Evolutionary conservation across 2,113 vertebrate species (phyloP), one percentile per base, ranked within the genome.

Genomic region (Saimiri boliviensis): DNA sequence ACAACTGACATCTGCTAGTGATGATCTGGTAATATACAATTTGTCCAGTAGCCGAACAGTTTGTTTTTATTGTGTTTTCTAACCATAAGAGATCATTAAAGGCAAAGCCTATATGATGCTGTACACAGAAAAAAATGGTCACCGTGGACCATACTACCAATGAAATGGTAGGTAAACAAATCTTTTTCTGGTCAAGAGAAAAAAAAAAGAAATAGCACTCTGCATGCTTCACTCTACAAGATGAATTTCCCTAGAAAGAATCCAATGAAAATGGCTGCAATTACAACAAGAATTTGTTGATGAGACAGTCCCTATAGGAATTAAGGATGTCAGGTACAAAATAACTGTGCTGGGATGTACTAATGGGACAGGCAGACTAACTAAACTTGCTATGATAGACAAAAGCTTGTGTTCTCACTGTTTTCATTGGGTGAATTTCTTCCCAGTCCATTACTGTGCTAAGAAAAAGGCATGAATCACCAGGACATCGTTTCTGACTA

Each of bases 241-340:
- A 99, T 99, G 99, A 99, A 99, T 98, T 99, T 99, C 98, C 99
- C 99, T 98, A 99, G 99, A 99, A 99, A 99, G 99, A 99, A 99
- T 98, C 99, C 99, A 96, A 99, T 99, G 99, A 99, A 99, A 98
- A 99, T 99, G 99, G 99, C 99, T 98, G 99, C 99, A 98, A 99
- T 99, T 97, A 99, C 99, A 98, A 99, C 99, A 94, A 99, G 99
- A 98, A 99, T n/a, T n/a, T n/a, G n/a, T n/a, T 70, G 1, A 74
- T 74, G 27, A 47, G 42, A 77, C 14, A 77, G 74, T 42, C 17
- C 27, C 74, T 47, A 19, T 10, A 32, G 74, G 27, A 47, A 77
- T 47, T 77, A 47, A 47, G 27, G 42, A 9, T 17, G 74, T 14
- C 40, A 77, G 17, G 42, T 1, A 77, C 42, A 77, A 45, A 45